Evolutionary conservation across 2,797 vertebrate genomes (phyloP).

Genomic region (Tadarida brasiliensis): DNA sequence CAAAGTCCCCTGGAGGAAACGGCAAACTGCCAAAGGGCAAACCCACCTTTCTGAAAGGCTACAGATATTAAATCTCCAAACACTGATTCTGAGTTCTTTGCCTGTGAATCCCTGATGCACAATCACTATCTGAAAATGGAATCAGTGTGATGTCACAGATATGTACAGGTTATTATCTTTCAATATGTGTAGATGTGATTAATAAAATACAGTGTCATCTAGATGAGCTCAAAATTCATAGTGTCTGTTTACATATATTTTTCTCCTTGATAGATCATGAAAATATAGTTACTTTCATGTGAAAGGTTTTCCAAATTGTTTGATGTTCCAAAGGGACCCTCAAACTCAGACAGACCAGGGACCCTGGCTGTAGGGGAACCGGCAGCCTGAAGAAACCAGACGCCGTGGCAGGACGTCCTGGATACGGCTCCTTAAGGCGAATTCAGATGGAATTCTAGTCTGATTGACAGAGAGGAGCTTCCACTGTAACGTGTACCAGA

Average conservation of each 20-base stretch:
- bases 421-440: neutral
- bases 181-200: neutral
- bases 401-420: neutral
- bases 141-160: neutral
- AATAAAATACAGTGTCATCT: neutral
- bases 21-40: neutral
- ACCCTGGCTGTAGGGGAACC: neutral
- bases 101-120: neutral
- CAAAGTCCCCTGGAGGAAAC: constrained; percentile 30
- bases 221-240: constrained; percentile 15
- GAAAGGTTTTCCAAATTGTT: neutral
- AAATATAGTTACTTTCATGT: neutral
- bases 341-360: neutral
- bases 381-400: neutral
- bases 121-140: neutral
- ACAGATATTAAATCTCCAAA: neutral
- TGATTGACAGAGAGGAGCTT: neutral
- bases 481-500: neutral
- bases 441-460: neutral
- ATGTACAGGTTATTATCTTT: neutral
- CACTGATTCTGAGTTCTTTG: neutral
- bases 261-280: neutral
- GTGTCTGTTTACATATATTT: neutral
- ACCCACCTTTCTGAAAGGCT: neutral
- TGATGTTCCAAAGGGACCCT: neutral